These are phyloP conservation scores for Crax fasciolata DNA, from an alignment of 2,797 vertebrate genomes.

Conservation along the genomic window DNA sequence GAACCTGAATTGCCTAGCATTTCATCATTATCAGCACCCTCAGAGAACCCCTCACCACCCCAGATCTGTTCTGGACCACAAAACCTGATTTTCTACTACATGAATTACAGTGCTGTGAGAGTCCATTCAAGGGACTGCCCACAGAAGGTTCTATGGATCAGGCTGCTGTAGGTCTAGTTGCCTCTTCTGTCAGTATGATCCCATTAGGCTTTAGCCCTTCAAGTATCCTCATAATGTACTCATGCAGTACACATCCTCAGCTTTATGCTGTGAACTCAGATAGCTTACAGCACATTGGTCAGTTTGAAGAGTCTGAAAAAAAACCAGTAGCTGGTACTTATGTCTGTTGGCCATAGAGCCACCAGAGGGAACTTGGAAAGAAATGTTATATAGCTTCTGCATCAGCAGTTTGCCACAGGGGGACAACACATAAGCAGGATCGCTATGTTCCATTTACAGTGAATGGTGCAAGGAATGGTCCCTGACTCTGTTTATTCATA, in stretches of 20 bases:
- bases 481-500: neutral
- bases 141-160: neutral
- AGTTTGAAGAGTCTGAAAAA: neutral
- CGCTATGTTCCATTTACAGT: neutral
- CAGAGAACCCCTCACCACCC: rapidly evolving
- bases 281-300: neutral
- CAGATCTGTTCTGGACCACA: neutral
- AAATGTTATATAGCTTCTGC: neutral
- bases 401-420: neutral
- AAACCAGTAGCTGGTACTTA: neutral
- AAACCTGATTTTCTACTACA: neutral
- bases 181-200: neutral
- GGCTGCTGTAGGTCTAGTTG: neutral
- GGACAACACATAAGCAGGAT: neutral
- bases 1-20: neutral
- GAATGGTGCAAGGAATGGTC: neutral
- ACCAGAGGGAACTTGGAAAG: neutral
- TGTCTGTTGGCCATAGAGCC: neutral
- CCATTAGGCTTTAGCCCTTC: neutral
- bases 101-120: neutral
- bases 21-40: neutral
- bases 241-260: neutral
- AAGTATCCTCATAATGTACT: neutral
- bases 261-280: neutral
- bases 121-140: rapidly evolving